Evolutionary conservation across 2,797 vertebrate species (phyloP), one percentile per base, ranked within the genome.

Genomic region (Phoxinus dragarum): DNA sequence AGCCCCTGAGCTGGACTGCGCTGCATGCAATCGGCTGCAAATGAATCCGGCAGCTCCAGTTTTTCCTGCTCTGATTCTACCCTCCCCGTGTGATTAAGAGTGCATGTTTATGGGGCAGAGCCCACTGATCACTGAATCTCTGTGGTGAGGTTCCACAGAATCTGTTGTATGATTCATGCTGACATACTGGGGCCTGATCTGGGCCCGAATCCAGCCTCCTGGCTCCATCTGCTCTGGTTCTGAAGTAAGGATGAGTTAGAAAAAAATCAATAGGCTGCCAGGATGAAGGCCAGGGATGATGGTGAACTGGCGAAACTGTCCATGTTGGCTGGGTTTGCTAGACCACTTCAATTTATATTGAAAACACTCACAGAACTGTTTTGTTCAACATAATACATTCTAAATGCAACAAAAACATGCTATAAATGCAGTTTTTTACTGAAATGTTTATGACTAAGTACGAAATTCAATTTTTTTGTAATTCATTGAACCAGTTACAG

Each of bases 181-280:
- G 88, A 89, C 88, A 89, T 78, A 86, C 90, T 89, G 82, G 80
- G 77, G 81, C 79, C 56, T 79, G 87, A 87, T 86, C 87, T 88
- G 88, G 86, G 86, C 78, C 84, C 8, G 47, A 80, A 82, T 87
- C 90, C 87, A 87, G 78, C 86, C 86, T 85, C 69, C 73, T 67
- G 79, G 83, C 87, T 89, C 88, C 90, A 89, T 89, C 90, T 90
- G 90, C 88, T 90, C 79, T 47, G 66, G 82, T 88, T 86, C 84
- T 89, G 84, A 81, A 88, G 87, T 84, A 78, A 80, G 3, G 84
- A 86, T 84, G 88, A 86, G 87, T 74, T 86, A 85, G 88, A 84
- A 79, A 36, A 47, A 79, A 86, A 81, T 64, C 74, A 77, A 78
- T 42, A 86, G 85, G 86, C 77, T 71, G 82, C 47, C 79, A 77